Percentiles rank a stretch among this genome's conserved stretches.
phyloP scores from a whole-genome alignment of 1,140 invertebrate species.

The Heliconius melpomene region DNA sequence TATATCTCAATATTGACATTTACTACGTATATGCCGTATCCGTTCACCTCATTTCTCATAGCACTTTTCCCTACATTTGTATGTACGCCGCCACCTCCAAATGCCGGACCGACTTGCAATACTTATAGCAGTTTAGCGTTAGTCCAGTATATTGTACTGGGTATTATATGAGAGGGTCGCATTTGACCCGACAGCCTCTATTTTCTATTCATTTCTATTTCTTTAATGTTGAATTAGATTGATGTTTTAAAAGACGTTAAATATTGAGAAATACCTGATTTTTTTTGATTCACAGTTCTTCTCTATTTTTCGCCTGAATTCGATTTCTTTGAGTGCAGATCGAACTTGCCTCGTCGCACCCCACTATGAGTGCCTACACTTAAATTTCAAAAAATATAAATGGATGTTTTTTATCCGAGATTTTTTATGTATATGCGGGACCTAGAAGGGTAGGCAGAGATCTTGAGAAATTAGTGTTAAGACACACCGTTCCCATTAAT shows the following conservation, averaged over 20 bases:
- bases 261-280: too few species aligned
- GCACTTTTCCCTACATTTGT: slow-evolving; percentile 47
- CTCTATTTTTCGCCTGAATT: too few species aligned
- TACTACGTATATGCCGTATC: slow-evolving; percentile 42
- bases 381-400: too few species aligned
- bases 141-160: slow-evolving; percentile 61
- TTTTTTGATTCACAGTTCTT: too few species aligned
- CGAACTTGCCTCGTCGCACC: too few species aligned
- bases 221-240: background rate
- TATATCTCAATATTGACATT: background rate
- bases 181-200: slow-evolving; percentile 49
- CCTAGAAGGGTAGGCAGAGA: too few species aligned
- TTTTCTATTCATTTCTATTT: slow-evolving; percentile 33
- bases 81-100: slow-evolving; percentile 51
- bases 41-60: slow-evolving; percentile 26
- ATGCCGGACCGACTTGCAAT: slow-evolving; percentile 67
- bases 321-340: too few species aligned
- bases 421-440: too few species aligned
- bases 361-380: too few species aligned
- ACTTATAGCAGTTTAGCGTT: slow-evolving; percentile 71
- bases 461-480: too few species aligned
- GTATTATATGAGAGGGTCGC: slow-evolving; percentile 52
- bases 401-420: too few species aligned
- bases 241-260: background rate
- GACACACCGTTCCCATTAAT: too few species aligned